Evolutionary conservation across 35 echinoderm and acorn worm genomes (phyloP).

Genomic region (Anneissia japonica): DNA sequence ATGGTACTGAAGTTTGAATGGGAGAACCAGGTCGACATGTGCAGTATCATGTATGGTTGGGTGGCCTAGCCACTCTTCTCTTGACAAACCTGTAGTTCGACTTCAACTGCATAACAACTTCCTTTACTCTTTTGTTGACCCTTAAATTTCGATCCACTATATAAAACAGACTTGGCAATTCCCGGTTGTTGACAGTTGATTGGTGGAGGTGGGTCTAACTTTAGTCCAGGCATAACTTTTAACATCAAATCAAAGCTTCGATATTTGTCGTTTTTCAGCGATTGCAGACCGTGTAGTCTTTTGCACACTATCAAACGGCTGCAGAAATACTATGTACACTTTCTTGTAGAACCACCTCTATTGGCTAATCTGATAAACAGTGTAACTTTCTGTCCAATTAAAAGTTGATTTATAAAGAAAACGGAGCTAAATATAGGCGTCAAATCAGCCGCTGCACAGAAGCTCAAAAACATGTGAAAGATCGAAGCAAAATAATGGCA

Average conservation of each 20-base stretch:
- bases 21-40: too few relatives aligned
- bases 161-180: conserved; percentile 76
- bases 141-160: conserved; percentile 91
- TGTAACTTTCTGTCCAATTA: not conserved
- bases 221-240: not conserved
- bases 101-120: conserved; percentile 95
- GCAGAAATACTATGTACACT: too few relatives aligned
- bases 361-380: not conserved
- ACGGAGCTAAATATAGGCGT: not conserved
- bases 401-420: not conserved
- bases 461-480: too few relatives aligned
- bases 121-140: conserved; percentile 97
- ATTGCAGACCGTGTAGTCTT: too few relatives aligned
- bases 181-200: conserved; percentile 77
- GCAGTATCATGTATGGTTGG: not conserved
- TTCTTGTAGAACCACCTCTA: too few relatives aligned
- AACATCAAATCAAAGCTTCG: not conserved
- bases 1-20: too few relatives aligned
- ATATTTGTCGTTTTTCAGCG: too few relatives aligned
- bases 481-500: not conserved
- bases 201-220: conserved; percentile 66
- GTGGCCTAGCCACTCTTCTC: not conserved
- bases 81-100: conserved; percentile 82
- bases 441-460: not conserved
- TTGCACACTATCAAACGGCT: too few relatives aligned